Percentiles rank a stretch among this genome's conserved stretches.
phyloP scores from a whole-genome alignment of 2,888 invertebrate genomes.

The Cerceris ruficornis region DNA sequence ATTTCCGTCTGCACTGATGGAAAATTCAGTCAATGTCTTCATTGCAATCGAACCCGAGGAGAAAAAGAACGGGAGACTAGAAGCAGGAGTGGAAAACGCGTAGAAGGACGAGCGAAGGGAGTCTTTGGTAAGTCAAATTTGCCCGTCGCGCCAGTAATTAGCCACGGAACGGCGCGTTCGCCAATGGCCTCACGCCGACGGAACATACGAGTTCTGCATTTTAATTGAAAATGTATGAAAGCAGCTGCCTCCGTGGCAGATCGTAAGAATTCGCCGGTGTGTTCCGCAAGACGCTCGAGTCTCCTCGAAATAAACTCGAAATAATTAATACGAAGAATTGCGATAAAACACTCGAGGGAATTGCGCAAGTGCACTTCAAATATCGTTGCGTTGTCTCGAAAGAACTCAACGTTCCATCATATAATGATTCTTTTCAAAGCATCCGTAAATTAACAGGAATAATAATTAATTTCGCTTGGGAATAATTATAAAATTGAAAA shows the following conservation, averaged over 20 bases:
- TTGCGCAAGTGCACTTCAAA: no score
- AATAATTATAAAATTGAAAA: no score
- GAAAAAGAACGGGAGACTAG: not conserved
- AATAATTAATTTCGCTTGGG: no score
- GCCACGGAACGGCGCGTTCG: conserved; percentile 37
- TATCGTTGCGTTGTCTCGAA: no score
- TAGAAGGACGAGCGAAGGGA: conserved; percentile 11
- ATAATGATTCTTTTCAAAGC: no score
- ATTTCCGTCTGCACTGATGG: not conserved
- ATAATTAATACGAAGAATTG: no score
- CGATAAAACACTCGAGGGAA: no score
- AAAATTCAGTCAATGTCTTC: not conserved
- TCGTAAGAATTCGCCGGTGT: conserved; percentile 11
- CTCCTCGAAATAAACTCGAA: not conserved
- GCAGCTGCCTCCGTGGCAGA: conserved; percentile 33
- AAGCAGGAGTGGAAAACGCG: conserved; percentile 17
- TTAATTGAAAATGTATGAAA: conserved; percentile 44
- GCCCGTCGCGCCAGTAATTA: conserved; percentile 57
- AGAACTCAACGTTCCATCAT: no score
- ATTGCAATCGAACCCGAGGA: conserved; percentile 2
- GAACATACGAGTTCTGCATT: conserved; percentile 29
- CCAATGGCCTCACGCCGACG: conserved; percentile 10
- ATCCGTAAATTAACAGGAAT: no score
- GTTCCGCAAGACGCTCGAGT: not conserved
- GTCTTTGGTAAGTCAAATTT: conserved; percentile 53